A percentile compares a stretch with the other conserved stretches of the same genome.
Evolutionary conservation across 2,797 vertebrate species (phyloP).

Genomic region (Ibycter americanus): DNA sequence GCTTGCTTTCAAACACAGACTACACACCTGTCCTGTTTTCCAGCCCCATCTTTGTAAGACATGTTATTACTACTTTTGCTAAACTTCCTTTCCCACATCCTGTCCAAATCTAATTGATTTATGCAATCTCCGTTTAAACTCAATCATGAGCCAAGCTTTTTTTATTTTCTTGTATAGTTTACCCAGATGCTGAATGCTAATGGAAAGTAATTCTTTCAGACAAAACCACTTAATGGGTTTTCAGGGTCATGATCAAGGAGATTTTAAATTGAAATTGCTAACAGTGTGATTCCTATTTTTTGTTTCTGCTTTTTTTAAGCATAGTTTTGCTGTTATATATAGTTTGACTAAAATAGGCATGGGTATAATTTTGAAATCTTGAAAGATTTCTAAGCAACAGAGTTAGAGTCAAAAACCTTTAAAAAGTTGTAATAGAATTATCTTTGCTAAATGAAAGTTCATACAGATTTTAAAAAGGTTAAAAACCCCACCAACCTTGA

Average conservation of each 20-base stretch:
- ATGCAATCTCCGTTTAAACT: conserved; percentile 9
- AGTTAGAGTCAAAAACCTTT: background rate
- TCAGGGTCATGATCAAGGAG: background rate
- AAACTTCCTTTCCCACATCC: background rate
- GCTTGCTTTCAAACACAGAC: background rate
- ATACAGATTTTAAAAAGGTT: background rate
- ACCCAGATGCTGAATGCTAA: background rate
- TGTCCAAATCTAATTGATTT: background rate
- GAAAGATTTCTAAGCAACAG: background rate
- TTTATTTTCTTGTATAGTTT: background rate
- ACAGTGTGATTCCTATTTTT: background rate
- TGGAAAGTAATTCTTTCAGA: background rate
- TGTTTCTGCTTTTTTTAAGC: background rate
- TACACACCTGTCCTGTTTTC: background rate
- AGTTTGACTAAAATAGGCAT: background rate
- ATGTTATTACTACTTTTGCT: background rate
- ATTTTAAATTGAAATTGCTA: background rate
- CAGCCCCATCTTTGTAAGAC: background rate
- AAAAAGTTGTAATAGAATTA: background rate
- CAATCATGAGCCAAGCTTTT: background rate
- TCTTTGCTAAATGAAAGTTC: background rate
- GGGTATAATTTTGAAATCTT: background rate
- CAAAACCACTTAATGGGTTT: background rate
- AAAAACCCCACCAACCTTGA: accelerated
- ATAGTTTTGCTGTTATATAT: background rate